phyloP scores from a whole-genome alignment of 1,140 invertebrate species.

The Listronotus oregonensis region DNA sequence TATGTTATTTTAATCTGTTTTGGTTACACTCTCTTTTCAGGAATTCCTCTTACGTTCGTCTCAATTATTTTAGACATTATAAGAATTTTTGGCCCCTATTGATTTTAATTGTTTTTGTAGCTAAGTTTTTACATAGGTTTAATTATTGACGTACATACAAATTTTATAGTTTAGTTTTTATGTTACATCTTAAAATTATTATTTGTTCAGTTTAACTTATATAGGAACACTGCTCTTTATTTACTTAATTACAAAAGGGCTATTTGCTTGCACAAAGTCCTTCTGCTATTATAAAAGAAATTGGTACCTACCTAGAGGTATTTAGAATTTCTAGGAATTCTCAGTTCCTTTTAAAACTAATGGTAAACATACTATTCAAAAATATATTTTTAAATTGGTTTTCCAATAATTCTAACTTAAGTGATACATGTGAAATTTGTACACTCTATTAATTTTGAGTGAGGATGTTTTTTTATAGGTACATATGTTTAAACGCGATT shows the following conservation, averaged over 20 bases:
- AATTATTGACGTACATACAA: neutral
- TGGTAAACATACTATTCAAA: slow-evolving; percentile 4
- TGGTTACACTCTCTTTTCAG: neutral
- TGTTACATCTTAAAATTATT: neutral
- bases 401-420: neutral
- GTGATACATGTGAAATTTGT: neutral
- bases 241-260: too few relatives aligned
- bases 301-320: neutral
- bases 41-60: neutral
- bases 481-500: too few relatives aligned
- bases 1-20: slow-evolving; percentile 36
- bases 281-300: neutral
- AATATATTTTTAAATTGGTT: slow-evolving; percentile 1
- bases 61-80: neutral
- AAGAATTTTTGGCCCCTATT: neutral
- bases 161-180: slow-evolving; percentile 1
- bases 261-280: too few relatives aligned
- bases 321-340: slow-evolving; percentile 8
- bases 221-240: too few relatives aligned
- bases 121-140: neutral
- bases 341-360: slow-evolving; percentile 7
- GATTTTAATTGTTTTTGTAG: neutral
- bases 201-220: too few relatives aligned
- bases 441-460: neutral
- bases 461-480: too few relatives aligned